Evolutionary conservation across 2,888 invertebrate genomes (phyloP).

Genomic region (Falcaria lacertinaria): DNA sequence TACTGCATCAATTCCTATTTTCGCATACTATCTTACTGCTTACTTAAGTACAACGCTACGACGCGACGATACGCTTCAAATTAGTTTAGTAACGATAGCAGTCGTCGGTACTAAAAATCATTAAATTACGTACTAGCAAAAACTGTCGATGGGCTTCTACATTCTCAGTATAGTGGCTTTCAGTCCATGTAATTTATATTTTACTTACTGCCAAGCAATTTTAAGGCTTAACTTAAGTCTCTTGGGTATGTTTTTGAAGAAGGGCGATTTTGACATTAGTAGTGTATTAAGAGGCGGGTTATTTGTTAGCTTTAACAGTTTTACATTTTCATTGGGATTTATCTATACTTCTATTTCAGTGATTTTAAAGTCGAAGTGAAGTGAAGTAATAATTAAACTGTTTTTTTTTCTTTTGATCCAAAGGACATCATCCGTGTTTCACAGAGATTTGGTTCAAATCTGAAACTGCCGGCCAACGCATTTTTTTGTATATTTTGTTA

Average conservation of each 20-base stretch:
- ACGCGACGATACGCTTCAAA: no score
- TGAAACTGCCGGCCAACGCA: no score
- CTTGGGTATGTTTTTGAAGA: background rate
- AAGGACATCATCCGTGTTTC: no score
- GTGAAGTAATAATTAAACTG: no score
- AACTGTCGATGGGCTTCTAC: constrained; percentile 50
- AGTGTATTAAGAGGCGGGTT: background rate
- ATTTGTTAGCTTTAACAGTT: background rate
- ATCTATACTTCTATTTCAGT: background rate
- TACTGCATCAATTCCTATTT: no score
- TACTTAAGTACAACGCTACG: no score
- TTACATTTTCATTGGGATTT: constrained; percentile 8
- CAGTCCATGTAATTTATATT: constrained; percentile 48
- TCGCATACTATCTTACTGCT: no score
- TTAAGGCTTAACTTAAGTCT: background rate
- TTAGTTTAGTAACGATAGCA: background rate
- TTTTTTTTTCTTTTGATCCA: no score
- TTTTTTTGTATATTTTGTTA: no score
- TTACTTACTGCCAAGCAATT: constrained; percentile 10
- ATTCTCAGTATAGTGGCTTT: constrained; percentile 45
- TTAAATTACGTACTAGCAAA: constrained; percentile 32
- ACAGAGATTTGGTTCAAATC: no score
- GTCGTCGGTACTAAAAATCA: constrained; percentile 26
- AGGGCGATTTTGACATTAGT: background rate
- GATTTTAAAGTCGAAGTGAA: no score